Percentiles rank a stretch among this genome's conserved stretches.
phyloP scores from a whole-genome alignment of 2,888 invertebrate genomes.

The Blera fallax region DNA sequence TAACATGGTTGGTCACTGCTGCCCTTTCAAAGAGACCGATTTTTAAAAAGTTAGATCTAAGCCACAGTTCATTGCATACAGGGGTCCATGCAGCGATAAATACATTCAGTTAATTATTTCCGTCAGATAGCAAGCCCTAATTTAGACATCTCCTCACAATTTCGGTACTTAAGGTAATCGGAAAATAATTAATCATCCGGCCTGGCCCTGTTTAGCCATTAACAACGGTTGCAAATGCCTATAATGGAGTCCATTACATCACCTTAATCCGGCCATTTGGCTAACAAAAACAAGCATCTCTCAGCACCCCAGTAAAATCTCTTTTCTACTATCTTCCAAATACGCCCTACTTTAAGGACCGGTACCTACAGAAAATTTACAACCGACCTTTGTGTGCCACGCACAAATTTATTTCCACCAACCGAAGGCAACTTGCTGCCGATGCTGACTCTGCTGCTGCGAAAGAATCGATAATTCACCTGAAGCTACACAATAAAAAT shows the following conservation, averaged over 20 bases:
- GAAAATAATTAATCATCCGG: slow-evolving; percentile 61
- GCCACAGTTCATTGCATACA: too few species aligned
- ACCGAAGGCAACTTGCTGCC: background rate
- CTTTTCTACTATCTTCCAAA: background rate
- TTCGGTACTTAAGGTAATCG: slow-evolving; percentile 49
- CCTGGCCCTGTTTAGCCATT: background rate
- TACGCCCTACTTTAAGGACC: slow-evolving; percentile 18
- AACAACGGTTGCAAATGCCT: slow-evolving; percentile 43
- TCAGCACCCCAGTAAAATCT: slow-evolving; percentile 11
- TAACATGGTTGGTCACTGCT: too few species aligned
- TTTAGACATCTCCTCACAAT: slow-evolving; percentile 1
- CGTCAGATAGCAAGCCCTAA: slow-evolving; percentile 29
- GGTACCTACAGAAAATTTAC: slow-evolving; percentile 28
- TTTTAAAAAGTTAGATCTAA: too few species aligned
- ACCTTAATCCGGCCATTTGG: slow-evolving; percentile 55
- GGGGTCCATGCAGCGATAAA: background rate
- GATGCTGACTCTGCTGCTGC: slow-evolving; percentile 15
- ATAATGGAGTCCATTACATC: slow-evolving; percentile 52
- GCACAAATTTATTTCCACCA: slow-evolving; percentile 22
- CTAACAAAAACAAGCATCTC: slow-evolving; percentile 13
- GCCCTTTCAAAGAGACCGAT: too few species aligned
- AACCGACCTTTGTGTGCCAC: slow-evolving; percentile 22
- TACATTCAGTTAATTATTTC: slow-evolving; percentile 19
- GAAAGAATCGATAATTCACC: slow-evolving; percentile 64
- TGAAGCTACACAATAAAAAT: slow-evolving; percentile 67